These are phyloP conservation scores for Pedetes capensis DNA, from an alignment of 2,113 vertebrate species.

Conservation along the genomic window DNA sequence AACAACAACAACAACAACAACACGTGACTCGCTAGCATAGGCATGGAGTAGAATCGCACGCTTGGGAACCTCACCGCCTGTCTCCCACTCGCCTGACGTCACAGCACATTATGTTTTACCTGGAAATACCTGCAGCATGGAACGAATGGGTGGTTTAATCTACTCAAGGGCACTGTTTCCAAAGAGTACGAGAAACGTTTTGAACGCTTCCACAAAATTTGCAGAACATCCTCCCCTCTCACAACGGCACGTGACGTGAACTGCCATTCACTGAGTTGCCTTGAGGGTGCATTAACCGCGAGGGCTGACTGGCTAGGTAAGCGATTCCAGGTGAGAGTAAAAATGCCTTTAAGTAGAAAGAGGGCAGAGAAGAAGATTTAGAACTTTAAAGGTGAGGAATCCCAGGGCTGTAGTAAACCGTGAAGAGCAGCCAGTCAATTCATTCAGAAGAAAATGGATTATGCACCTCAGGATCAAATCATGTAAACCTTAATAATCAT, in stretches of 20 bases:
- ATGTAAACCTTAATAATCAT: not conserved
- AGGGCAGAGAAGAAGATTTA: not conserved
- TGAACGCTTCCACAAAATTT: not conserved
- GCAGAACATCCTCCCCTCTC: not conserved
- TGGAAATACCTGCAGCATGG: not conserved
- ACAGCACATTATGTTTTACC: not conserved
- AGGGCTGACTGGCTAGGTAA: not conserved
- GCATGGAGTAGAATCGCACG: not conserved
- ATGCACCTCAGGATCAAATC: not conserved
- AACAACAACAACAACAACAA: too few species aligned
- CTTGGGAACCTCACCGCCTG: not conserved
- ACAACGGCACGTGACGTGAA: not conserved
- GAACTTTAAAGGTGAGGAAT: not conserved
- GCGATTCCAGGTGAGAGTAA: not conserved
- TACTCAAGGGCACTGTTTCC: not conserved
- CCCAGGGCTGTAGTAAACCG: not conserved
- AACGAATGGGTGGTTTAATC: not conserved
- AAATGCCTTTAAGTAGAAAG: not conserved
- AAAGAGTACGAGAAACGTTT: not conserved
- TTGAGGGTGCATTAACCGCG: not conserved
- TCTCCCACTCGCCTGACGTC: fast-evolving
- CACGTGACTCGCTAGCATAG: not conserved
- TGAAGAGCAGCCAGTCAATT: not conserved
- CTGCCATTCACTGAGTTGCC: not conserved
- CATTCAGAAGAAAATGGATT: constrained; percentile 41